Conservation (phyloP, 2,888 invertebrate genomes). For the Pegoplata infirma region DNA sequence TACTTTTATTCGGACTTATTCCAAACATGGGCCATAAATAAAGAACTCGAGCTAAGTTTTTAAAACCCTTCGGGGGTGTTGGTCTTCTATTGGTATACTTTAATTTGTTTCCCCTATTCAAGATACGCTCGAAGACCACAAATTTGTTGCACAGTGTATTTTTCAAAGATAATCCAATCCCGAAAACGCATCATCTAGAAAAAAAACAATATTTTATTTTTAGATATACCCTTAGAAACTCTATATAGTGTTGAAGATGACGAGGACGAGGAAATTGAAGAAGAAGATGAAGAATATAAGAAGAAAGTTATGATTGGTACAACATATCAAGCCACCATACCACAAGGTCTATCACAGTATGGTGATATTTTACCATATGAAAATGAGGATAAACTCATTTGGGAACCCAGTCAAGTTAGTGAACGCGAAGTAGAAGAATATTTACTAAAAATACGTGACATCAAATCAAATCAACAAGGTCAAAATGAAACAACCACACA, state of each 20-base stretch:
- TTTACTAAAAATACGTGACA: conserved; percentile 79
- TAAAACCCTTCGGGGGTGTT: too few relatives aligned
- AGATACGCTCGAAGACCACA: too few relatives aligned
- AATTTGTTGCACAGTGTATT: too few relatives aligned
- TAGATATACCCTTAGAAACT: conserved; percentile 65
- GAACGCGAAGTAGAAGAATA: conserved; percentile 89
- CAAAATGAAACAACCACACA: conserved; percentile 28
- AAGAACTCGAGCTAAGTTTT: too few relatives aligned
- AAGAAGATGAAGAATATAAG: conserved; percentile 71
- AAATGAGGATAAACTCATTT: conserved; percentile 95
- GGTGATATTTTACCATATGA: conserved; percentile 96
- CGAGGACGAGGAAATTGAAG: conserved; percentile 68
- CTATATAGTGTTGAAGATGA: conserved; percentile 85
- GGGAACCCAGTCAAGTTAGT: conserved; percentile 90
- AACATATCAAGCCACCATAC: conserved; percentile 95
- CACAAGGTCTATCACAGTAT: conserved; percentile 93
- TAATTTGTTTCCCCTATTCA: too few relatives aligned
- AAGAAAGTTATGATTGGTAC: conserved; percentile 95
- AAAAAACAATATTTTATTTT: neutral
- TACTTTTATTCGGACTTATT: too few relatives aligned
- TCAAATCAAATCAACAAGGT: conserved; percentile 63
- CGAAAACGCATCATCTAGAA: too few relatives aligned
- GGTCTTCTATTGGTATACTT: too few relatives aligned
- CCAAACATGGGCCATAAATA: too few relatives aligned
- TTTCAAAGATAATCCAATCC: too few relatives aligned